Evolutionary conservation across 2,113 vertebrate genomes (phyloP), one percentile per base, ranked within the genome.

Genomic region (Podiceps cristatus): DNA sequence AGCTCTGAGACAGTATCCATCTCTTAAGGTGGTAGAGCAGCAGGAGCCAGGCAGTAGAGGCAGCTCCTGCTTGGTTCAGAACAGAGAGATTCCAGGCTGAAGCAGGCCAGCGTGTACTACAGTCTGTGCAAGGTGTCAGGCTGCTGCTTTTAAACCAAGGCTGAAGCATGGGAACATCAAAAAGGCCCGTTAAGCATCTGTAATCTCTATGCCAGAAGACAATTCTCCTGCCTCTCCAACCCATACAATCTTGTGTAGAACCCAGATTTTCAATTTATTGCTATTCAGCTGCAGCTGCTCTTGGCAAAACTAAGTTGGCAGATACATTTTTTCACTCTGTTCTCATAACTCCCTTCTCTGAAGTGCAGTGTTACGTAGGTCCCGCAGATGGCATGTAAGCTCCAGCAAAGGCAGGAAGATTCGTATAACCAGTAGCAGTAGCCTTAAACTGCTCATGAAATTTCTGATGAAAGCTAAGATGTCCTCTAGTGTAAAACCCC

Each of bases 381-480:
- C 86, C 94, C 6, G 3, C 77, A 96, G 97, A 11, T 89, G 91
- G 94, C 86, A 72, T 17, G 19, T 31, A 33, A 94, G 77, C 56
- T 72, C 56, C 60, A 87, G 69, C 10, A 37, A 81, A 83, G 63
- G 42, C 69, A 83, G 45, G 29, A 37, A 71, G 18, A 73, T 42
- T 35, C 0, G 0, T 29, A 9, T 18, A 82, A 47, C 28, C n/a
- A 31, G n/a, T 58, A 74, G 25, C 33, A 71, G 35, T 4, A 42
- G 33, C 42, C n/a, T 91, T 60, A 15, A 67, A 17, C 33, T 29
- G 60, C 13, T 60, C 15, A 31, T 97, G 96, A 23, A 35, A 81
- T 35, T 88, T 96, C 87, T 92, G 76, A 90, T 96, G 97, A 59
- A 86, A 81, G 25, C 31, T 29, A 17, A 97, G 79, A 40, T 67